phyloP scores from a whole-genome alignment of 1,140 invertebrate genomes.

The Melanaphis sacchari region DNA sequence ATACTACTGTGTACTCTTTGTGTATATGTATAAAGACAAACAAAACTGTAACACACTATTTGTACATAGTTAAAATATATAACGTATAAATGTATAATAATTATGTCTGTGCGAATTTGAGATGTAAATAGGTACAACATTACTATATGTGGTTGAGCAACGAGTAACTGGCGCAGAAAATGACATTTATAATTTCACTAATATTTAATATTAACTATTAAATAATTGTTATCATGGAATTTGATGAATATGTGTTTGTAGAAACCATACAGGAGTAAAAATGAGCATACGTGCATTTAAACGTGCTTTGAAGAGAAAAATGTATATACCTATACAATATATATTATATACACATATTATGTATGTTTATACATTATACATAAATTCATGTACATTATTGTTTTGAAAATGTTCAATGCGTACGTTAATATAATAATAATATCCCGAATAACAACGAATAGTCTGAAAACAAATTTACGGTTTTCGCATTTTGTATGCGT shows the following conservation, averaged over 20 bases:
- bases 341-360: neutral
- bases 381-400: neutral
- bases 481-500: neutral
- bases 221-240: neutral
- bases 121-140: neutral
- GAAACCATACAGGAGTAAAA: neutral
- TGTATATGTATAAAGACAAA: neutral
- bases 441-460: neutral
- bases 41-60: neutral
- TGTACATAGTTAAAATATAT: neutral
- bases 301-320: neutral
- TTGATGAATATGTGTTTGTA: neutral
- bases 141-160: neutral
- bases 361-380: neutral
- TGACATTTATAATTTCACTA: neutral
- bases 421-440: constrained; percentile 7
- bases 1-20: neutral
- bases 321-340: neutral
- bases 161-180: neutral
- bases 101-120: neutral
- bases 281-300: neutral
- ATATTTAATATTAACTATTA: neutral
- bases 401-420: neutral
- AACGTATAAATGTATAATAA: neutral
- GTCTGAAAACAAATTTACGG: neutral